These are phyloP conservation scores for Bathybates hornii DNA, from an alignment of 2,113 vertebrate species.

Conservation along the genomic window DNA sequence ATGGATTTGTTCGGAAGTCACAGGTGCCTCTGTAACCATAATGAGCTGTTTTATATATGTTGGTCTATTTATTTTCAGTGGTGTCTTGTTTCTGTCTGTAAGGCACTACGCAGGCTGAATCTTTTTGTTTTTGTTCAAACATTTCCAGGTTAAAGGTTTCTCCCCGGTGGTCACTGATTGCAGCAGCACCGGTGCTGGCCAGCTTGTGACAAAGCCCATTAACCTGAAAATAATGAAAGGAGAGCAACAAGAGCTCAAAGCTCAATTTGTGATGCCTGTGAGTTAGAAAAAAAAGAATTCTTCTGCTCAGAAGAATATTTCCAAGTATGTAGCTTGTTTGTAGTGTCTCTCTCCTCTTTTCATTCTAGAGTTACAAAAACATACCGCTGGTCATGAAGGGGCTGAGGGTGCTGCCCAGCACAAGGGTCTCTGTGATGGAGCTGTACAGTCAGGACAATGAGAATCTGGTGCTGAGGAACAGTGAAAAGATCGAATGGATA, in stretches of 20 bases:
- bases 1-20: neutral
- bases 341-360: neutral
- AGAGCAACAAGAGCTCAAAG: slow-evolving; percentile 72
- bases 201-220: slow-evolving; percentile 76
- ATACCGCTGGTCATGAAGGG: slow-evolving; percentile 71
- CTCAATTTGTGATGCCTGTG: slow-evolving; percentile 81
- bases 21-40: neutral
- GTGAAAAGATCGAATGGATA: slow-evolving; percentile 82
- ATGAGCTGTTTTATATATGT: neutral
- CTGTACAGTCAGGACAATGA: slow-evolving; percentile 71
- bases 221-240: slow-evolving; percentile 78
- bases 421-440: slow-evolving; percentile 72
- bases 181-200: slow-evolving; percentile 80
- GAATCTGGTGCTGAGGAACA: slow-evolving; percentile 76
- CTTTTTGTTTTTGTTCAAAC: neutral
- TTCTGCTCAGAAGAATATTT: neutral
- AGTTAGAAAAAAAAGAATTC: slow-evolving; percentile 51
- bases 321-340: neutral
- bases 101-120: neutral
- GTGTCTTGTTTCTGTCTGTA: neutral
- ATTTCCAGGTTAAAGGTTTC: slow-evolving; percentile 74
- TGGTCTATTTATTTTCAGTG: neutral
- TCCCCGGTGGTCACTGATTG: slow-evolving; percentile 76
- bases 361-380: slow-evolving; percentile 72
- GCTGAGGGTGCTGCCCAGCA: slow-evolving; percentile 83